Conservation (phyloP, 2,888 invertebrate genomes). For the Hypena proboscidalis region DNA sequence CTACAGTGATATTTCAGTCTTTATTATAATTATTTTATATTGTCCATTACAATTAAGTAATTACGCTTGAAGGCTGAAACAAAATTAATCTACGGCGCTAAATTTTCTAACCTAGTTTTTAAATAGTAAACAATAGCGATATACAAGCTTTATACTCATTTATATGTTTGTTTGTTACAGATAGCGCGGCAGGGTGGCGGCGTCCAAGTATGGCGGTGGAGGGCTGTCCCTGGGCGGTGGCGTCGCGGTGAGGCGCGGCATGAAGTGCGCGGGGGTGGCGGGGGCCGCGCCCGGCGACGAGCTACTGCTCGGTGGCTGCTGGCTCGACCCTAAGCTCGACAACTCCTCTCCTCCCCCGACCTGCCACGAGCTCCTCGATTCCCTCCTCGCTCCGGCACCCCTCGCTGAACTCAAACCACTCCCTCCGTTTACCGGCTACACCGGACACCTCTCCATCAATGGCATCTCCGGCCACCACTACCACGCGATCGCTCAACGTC, state of each 20-base stretch:
- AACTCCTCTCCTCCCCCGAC: constrained; percentile 69
- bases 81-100: too few species aligned
- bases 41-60: too few species aligned
- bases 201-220: constrained; percentile 82
- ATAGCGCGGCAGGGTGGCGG: constrained; percentile 81
- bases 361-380: constrained; percentile 90
- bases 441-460: constrained; percentile 94
- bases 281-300: constrained; percentile 87
- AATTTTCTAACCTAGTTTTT: too few species aligned
- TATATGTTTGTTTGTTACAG: constrained; percentile 60
- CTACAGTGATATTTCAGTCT: too few species aligned
- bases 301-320: constrained; percentile 89
- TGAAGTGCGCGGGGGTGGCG: constrained; percentile 85
- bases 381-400: constrained; percentile 86
- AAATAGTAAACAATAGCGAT: constrained; percentile 10
- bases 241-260: constrained; percentile 81
- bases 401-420: constrained; percentile 92
- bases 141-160: constrained; percentile 22
- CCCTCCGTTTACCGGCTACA: constrained; percentile 94
- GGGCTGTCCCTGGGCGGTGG: constrained; percentile 76
- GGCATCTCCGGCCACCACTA: constrained; percentile 95
- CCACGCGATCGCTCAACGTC: constrained; percentile 92
- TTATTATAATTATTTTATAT: too few species aligned
- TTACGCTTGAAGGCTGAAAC: too few species aligned
- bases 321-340: constrained; percentile 87